phyloP scores from a whole-genome alignment of 2,797 vertebrate genomes.

The Molossus molossus region DNA sequence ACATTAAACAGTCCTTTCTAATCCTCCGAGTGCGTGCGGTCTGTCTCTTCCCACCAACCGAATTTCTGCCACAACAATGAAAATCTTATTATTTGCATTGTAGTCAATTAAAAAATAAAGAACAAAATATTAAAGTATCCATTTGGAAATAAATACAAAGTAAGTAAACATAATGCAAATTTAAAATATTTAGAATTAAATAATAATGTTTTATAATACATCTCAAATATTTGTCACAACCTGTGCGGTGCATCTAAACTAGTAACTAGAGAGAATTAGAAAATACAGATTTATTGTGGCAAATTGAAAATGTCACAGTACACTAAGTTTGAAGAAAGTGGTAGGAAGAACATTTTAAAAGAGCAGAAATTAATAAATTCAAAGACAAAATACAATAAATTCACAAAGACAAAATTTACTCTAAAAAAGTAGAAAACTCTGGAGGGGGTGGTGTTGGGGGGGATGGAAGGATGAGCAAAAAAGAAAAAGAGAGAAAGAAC shows the following conservation, averaged over 20 bases:
- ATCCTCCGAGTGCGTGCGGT: no score
- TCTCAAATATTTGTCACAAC: not conserved
- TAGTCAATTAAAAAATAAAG: not conserved
- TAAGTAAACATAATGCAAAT: slow-evolving; percentile 7
- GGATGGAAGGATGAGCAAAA: no score
- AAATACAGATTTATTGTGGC: not conserved
- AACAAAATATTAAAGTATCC: not conserved
- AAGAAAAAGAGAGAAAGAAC: no score
- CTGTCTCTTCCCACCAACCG: no score
- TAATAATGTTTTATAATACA: not conserved
- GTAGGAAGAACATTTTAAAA: slow-evolving; percentile 2
- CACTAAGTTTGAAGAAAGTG: not conserved
- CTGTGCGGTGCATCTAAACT: not conserved
- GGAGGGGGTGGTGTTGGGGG: no score
- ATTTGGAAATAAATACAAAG: slow-evolving; percentile 24
- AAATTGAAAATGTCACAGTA: not conserved
- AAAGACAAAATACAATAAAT: slow-evolving; percentile 19
- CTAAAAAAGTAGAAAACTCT: no score
- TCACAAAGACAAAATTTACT: not conserved
- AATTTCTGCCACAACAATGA: no score
- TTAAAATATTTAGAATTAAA: slow-evolving; percentile 23
- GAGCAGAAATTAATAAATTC: slow-evolving; percentile 26
- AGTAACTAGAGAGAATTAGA: slow-evolving; percentile 34
- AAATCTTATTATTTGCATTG: not conserved
- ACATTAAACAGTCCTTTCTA: no score